Evolutionary conservation across 2,797 vertebrate species (phyloP).

Genomic region (Carapus acus): DNA sequence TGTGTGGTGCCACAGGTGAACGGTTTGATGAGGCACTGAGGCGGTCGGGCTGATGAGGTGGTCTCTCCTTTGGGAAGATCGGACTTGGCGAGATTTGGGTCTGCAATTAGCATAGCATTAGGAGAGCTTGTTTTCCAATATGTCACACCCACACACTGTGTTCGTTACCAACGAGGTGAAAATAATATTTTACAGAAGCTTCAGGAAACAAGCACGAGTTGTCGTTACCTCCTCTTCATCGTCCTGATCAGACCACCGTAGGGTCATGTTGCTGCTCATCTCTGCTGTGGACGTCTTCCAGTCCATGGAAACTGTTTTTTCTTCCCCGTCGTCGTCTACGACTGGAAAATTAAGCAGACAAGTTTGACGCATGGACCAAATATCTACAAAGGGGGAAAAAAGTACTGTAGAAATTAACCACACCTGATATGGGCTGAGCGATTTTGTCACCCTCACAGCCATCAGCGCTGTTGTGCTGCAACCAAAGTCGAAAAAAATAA

Average conservation of each 20-base stretch:
- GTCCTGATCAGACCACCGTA: constrained; percentile 61
- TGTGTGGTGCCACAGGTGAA: not conserved
- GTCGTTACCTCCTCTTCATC: constrained; percentile 43
- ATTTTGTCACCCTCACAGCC: constrained; percentile 3
- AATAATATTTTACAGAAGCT: too few species aligned
- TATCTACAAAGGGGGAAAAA: too few species aligned
- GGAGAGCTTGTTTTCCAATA: too few species aligned
- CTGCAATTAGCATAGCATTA: constrained; percentile 25
- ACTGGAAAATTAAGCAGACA: not conserved
- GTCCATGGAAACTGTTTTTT: not conserved
- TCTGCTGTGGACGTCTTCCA: not conserved
- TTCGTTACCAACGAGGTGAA: too few species aligned
- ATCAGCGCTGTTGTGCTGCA: constrained; percentile 22
- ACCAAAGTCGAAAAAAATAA: constrained; percentile 1
- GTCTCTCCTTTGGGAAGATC: constrained; percentile 60
- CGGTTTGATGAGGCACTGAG: not conserved
- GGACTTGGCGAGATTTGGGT: constrained; percentile 69
- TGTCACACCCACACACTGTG: too few species aligned
- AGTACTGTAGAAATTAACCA: not conserved
- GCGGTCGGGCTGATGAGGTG: not conserved
- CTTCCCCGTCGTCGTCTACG: constrained; percentile 9
- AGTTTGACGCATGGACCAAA: not conserved
- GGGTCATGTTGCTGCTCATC: constrained; percentile 54
- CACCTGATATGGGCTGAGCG: constrained; percentile 24
- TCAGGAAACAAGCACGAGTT: not conserved